Evolutionary conservation across 1,140 invertebrate species (phyloP).

Genomic region (Drosophila kurseongensis): DNA sequence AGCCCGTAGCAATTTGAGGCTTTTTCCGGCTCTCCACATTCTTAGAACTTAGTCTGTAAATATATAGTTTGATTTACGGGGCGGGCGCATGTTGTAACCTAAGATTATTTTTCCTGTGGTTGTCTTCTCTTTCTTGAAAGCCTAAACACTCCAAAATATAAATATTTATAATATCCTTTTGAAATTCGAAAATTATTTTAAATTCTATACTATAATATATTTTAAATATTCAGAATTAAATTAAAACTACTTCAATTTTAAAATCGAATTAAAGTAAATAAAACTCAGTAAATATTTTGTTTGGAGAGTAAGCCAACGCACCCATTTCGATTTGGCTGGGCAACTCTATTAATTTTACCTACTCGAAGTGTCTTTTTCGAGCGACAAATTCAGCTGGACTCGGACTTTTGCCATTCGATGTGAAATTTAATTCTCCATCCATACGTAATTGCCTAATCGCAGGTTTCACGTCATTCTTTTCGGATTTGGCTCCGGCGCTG

Average conservation of each 20-base stretch:
- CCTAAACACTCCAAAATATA: too few species aligned
- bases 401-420: slow-evolving; percentile 5
- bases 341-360: slow-evolving; percentile 7
- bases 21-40: not conserved
- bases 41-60: slow-evolving; percentile 20
- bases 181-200: not conserved
- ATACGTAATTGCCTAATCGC: slow-evolving; percentile 50
- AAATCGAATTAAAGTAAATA: not conserved
- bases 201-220: not conserved
- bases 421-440: slow-evolving; percentile 33
- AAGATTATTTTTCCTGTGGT: slow-evolving; percentile 38
- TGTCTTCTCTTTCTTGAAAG: slow-evolving; percentile 14
- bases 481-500: slow-evolving; percentile 89
- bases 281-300: slow-evolving; percentile 6
- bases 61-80: slow-evolving; percentile 20
- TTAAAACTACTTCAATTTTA: not conserved
- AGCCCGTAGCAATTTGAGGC: slow-evolving; percentile 53
- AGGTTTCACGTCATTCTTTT: slow-evolving; percentile 88
- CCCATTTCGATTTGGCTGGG: slow-evolving; percentile 8
- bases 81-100: slow-evolving; percentile 54
- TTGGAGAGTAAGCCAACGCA: slow-evolving; percentile 1
- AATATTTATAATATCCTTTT: too few species aligned
- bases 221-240: not conserved
- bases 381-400: slow-evolving; percentile 3
- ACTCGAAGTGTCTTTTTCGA: slow-evolving; percentile 33